Conservation (phyloP, 1,140 invertebrate species). For the Drosophila prosaltans region DNA sequence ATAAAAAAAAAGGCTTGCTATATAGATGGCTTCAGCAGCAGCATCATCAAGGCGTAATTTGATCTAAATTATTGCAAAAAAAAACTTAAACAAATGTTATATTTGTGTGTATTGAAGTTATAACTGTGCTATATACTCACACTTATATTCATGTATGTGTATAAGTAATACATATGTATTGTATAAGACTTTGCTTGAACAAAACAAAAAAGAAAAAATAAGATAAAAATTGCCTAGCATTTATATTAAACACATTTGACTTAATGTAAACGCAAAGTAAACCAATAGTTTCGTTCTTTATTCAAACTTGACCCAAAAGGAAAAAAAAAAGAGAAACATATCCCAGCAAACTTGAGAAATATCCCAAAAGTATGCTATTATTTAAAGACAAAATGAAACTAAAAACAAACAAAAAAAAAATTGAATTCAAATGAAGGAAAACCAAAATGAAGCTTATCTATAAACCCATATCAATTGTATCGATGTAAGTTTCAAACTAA, state of each 20-base stretch:
- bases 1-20: conserved; percentile 20
- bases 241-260: conserved; percentile 4
- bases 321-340: conserved; percentile 48
- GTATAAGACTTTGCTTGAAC: conserved; percentile 56
- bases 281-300: conserved; percentile 34
- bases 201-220: conserved; percentile 4
- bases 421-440: too few species aligned
- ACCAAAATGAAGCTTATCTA: conserved; percentile 62
- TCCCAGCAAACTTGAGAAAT: conserved; percentile 49
- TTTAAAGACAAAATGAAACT: conserved; percentile 31
- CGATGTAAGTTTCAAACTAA: conserved; percentile 60
- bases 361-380: conserved; percentile 44
- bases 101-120: conserved; percentile 60
- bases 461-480: conserved; percentile 75
- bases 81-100: conserved; percentile 34
- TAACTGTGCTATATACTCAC: conserved; percentile 75
- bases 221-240: conserved; percentile 1
- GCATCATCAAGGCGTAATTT: conserved; percentile 39
- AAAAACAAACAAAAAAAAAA: neutral
- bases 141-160: conserved; percentile 60
- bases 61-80: conserved; percentile 32
- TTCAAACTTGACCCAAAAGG: neutral
- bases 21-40: conserved; percentile 53
- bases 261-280: conserved; percentile 8
- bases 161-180: conserved; percentile 42